Evolutionary conservation across 2,113 vertebrate genomes (phyloP), one percentile per base, ranked within the genome.

Genomic region (Hydrochoerus hydrochaeris): DNA sequence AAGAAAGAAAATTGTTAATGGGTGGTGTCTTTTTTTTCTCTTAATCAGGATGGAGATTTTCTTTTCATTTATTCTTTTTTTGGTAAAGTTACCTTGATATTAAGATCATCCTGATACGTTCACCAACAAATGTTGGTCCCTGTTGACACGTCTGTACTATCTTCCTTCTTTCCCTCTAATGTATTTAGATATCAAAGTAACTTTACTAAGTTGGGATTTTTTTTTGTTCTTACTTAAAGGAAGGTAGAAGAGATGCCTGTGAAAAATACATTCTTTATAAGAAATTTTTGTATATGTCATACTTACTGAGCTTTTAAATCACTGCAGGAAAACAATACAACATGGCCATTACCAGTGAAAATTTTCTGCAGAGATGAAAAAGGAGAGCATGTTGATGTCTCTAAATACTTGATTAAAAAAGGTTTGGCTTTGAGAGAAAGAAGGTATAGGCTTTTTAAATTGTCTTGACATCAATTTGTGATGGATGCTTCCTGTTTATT

Each of bases 351-450:
- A 46, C 98, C 99, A 46, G 99, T 99, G 95, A 99, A 98, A 96
- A 98, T 99, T 92, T 97, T 98, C 96, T 98, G 97, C 97, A 98
- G 97, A 95, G 98, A 99, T 97, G 98, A 97, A 97, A 98, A 94
- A 60, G 99, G 99, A 95, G 97, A 98, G 87, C 94, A 96, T 4
- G 95, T 99, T 85, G 99, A 99, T 98, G 95, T 99, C 73, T 99
- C 99, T 52, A 99, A 99, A 93, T 99, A 99, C 77, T 99, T 99
- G 92, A 95, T 99, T 98, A 98, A 98, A 62, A 98, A 99, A 96
- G 99, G 99, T 62, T 99, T 99, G 94, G 99, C 99, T 57, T 98
- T 99, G 75, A 99, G 98, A 96, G 98, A 99, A 69, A 98, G 97
- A 97, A 99, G 98, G 98, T 98, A 98, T 80, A 97, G 35, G 90